Conservation (phyloP, 2,113 vertebrate genomes). For the Sigmodon hispidus region DNA sequence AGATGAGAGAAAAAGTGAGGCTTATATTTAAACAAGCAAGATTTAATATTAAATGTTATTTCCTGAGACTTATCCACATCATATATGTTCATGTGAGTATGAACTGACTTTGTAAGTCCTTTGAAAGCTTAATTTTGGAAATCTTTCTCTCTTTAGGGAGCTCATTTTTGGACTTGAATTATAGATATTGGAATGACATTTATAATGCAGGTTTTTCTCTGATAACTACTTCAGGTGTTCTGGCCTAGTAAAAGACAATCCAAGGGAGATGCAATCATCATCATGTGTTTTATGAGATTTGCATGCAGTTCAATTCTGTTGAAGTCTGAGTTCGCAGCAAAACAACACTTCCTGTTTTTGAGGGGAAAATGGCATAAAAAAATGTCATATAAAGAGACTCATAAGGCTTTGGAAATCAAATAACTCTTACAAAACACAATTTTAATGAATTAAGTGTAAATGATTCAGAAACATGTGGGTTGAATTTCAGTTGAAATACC, state of each 20-base stretch:
- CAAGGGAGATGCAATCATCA: not conserved
- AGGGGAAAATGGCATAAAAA: conserved; percentile 70
- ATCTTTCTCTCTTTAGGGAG: not conserved
- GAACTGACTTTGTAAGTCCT: not conserved
- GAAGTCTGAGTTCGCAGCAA: conserved; percentile 51
- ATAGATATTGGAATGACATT: conserved; percentile 15
- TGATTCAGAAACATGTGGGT: conserved; percentile 80
- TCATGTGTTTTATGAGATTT: conserved; percentile 4
- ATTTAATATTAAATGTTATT: not conserved
- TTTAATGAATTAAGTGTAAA: conserved; percentile 82
- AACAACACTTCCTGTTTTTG: conserved; percentile 78
- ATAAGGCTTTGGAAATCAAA: conserved; percentile 75
- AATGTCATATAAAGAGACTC: conserved; percentile 65
- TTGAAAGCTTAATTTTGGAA: conserved; percentile 15
- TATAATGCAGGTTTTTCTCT: not conserved
- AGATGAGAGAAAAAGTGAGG: not conserved
- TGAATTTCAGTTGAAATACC: conserved; percentile 76
- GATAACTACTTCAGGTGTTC: conserved; percentile 15
- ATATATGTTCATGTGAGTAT: not conserved
- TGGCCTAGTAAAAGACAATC: not conserved
- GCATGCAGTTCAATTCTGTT: conserved; percentile 15
- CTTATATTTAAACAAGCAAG: conserved; percentile 13
- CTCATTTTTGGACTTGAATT: not conserved
- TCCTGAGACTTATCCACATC: not conserved
- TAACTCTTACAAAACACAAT: conserved; percentile 77